phyloP scores from a whole-genome alignment of 2,797 vertebrate genomes.

The Leptoclinus maculatus region DNA sequence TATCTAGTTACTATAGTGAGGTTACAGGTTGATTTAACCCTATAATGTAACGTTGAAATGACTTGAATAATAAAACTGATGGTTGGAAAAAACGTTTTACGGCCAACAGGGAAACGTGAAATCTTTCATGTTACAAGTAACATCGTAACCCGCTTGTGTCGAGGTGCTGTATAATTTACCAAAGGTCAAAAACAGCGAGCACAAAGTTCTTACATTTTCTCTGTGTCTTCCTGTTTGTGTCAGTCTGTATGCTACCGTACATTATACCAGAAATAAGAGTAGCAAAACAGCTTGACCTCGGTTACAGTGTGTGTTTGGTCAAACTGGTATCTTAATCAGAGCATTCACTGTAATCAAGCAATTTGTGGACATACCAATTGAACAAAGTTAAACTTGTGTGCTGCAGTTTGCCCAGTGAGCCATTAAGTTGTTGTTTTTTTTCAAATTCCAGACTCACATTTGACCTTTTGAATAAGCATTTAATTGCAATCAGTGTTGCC shows the following conservation, averaged over 20 bases:
- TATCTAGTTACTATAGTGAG: not conserved
- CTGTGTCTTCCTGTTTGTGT: not conserved
- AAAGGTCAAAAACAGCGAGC: slow-evolving; percentile 1
- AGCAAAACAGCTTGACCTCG: slow-evolving; percentile 26
- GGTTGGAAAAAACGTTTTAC: not conserved
- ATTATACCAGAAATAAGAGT: slow-evolving; percentile 14
- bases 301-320: slow-evolving; percentile 3
- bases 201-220: not conserved
- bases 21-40: not conserved
- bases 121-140: not conserved
- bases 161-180: not conserved
- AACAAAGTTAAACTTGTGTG: slow-evolving; percentile 21
- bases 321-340: slow-evolving; percentile 20
- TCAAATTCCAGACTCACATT: slow-evolving; percentile 1
- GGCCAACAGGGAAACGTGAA: not conserved
- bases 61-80: not conserved
- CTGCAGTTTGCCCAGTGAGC: not conserved
- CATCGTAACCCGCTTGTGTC: not conserved
- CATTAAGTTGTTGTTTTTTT: not conserved
- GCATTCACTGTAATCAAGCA: slow-evolving; percentile 13
- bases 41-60: not conserved
- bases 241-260: not conserved
- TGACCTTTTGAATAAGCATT: slow-evolving; percentile 15
- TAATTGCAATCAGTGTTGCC: not conserved
- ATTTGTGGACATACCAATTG: slow-evolving; percentile 25